Conservation (phyloP, 2,797 vertebrate genomes). For the Enteromius trimaculatus region DNA sequence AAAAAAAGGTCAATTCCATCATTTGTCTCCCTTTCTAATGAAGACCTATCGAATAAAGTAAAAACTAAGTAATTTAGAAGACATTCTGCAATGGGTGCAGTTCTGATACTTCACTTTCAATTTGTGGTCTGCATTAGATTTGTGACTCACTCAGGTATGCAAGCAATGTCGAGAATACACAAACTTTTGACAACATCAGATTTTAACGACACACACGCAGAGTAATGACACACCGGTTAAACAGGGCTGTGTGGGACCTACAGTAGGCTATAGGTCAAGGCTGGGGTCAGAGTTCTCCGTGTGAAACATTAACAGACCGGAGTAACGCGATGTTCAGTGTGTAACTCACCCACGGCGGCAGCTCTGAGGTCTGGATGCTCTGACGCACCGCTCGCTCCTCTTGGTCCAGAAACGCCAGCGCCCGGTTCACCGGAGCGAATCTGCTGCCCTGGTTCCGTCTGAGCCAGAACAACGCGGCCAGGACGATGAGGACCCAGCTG, state of each 20-base stretch:
- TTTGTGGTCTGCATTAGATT: neutral
- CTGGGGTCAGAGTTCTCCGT: slow-evolving; percentile 4
- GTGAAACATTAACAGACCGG: neutral
- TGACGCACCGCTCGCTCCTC: slow-evolving; percentile 80
- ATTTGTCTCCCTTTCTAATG: neutral
- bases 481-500: slow-evolving; percentile 92
- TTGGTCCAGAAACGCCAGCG: slow-evolving; percentile 87
- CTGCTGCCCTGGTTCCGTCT: slow-evolving; percentile 77
- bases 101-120: neutral
- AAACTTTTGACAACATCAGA: neutral
- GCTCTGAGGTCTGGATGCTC: slow-evolving; percentile 80
- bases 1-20: neutral
- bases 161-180: slow-evolving; percentile 11
- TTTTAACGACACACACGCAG: neutral
- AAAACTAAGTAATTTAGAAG: neutral
- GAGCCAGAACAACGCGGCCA: slow-evolving; percentile 87
- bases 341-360: slow-evolving; percentile 93
- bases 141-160: slow-evolving; percentile 6
- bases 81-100: neutral
- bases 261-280: slow-evolving; percentile 5
- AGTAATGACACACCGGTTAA: neutral
- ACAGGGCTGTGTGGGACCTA: neutral
- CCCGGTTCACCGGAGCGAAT: slow-evolving; percentile 80
- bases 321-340: neutral
- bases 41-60: neutral